Conservation (phyloP, 2,888 invertebrate genomes). For the Mylabris sibirica region DNA sequence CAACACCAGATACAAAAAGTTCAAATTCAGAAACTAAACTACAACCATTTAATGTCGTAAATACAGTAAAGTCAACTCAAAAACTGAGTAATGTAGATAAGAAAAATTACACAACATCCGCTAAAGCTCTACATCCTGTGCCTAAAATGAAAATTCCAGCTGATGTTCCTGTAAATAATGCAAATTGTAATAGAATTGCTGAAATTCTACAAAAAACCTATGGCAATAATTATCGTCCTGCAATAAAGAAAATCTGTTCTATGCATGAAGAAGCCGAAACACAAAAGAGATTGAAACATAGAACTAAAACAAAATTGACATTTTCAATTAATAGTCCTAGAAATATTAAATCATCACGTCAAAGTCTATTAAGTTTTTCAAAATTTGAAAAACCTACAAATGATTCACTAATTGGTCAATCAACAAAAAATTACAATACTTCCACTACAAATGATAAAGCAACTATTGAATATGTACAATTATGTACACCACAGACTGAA, state of each 20-base stretch:
- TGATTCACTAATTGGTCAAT: neutral
- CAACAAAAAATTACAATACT: neutral
- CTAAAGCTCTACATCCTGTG: neutral
- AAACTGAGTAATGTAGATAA: constrained; percentile 7
- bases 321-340: neutral
- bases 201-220: constrained; percentile 13
- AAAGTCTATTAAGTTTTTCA: neutral
- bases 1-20: neutral
- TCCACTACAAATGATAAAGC: neutral
- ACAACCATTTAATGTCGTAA: neutral
- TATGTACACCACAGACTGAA: constrained; percentile 30
- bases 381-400: neutral
- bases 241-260: neutral
- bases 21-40: neutral
- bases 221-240: neutral
- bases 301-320: neutral
- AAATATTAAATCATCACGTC: neutral
- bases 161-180: neutral
- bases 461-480: neutral
- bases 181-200: neutral
- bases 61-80: neutral
- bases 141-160: neutral
- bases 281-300: neutral
- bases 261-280: neutral
- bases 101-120: constrained; percentile 23